Evolutionary conservation across 2,888 invertebrate species (phyloP), one percentile per base, ranked within the genome.

Genomic region (Amphipoea oculea): DNA sequence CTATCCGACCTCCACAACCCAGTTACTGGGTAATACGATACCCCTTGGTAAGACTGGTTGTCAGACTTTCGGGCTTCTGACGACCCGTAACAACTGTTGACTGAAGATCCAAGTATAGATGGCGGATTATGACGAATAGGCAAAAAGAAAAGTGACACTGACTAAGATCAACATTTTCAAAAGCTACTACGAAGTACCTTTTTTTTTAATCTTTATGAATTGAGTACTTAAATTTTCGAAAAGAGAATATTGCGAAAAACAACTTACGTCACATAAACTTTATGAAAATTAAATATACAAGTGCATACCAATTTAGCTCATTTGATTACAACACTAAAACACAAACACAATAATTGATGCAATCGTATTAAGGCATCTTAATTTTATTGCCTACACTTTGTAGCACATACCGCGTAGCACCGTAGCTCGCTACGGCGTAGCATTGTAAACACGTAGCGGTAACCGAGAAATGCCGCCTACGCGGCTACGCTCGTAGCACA

Each of bases 391-490:
- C 29, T 42, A 74, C 68, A 79, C 62, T 84, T 76, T 66, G 82
- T 78, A 85, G 71, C 75, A 73, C 74, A 65, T 60, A 72, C 62
- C n/a, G 72, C 72, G 84, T 80, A 84, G 84, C 65, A 63, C 60
- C 62, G 80, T 54, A 86, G 85, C 66, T 48, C 48, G 51, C 68
- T 71, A 75, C 82, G 68, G 29, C 82, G 88, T 85, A 86, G 88
- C 88, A 82, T 73, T 75, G 86, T 78, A 87, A 71, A 73, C 81
- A 78, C 85, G 85, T 87, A 87, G 85, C 81, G 60, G 84, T 75
- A 76, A 74, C 82, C 45, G 73, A 70, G 68, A 69, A 76, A 78
- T 74, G 63, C 70, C 65, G 70, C 57, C 77, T 73, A 78, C 82
- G 86, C 73, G 23, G 29, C 76, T 79, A 36, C 62, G 29, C 51